Evolutionary conservation across 2,113 vertebrate genomes (phyloP).

Genomic region (Psophia crepitans): DNA sequence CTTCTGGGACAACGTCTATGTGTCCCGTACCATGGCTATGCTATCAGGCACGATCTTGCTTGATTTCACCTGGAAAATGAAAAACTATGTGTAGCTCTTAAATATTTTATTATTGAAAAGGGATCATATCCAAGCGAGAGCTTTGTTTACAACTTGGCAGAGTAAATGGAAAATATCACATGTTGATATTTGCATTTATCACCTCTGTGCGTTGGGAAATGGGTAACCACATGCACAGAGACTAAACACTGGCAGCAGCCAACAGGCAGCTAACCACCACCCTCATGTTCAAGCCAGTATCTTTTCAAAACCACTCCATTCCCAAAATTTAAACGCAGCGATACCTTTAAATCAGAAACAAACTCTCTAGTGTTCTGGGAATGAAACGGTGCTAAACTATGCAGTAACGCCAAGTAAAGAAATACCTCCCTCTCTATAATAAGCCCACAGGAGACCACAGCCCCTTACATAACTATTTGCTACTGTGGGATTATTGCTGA

Average conservation of each 20-base stretch:
- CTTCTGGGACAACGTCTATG: background rate
- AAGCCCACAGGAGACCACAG: constrained; percentile 53
- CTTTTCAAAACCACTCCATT: background rate
- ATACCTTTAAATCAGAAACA: constrained; percentile 44
- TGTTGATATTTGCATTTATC: constrained; percentile 40
- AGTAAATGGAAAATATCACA: constrained; percentile 39
- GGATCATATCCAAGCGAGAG: background rate
- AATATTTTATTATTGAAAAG: constrained; percentile 51
- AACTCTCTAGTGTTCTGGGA: constrained; percentile 36
- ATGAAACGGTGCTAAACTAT: background rate
- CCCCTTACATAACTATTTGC: constrained; percentile 20
- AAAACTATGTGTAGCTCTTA: constrained; percentile 4
- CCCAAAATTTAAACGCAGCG: background rate
- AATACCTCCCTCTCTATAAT: constrained; percentile 40
- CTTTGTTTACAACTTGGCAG: constrained; percentile 44
- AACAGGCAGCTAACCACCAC: background rate
- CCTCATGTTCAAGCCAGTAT: background rate
- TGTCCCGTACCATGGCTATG: background rate
- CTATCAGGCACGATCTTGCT: background rate
- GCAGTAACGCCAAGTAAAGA: constrained; percentile 4
- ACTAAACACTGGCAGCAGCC: background rate
- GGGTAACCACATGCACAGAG: background rate
- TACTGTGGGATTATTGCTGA: constrained; percentile 50
- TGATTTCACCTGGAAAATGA: background rate
- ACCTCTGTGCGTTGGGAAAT: constrained; percentile 14